Conservation (phyloP, 2,797 vertebrate species). For the Periophthalmus magnuspinnatus region DNA sequence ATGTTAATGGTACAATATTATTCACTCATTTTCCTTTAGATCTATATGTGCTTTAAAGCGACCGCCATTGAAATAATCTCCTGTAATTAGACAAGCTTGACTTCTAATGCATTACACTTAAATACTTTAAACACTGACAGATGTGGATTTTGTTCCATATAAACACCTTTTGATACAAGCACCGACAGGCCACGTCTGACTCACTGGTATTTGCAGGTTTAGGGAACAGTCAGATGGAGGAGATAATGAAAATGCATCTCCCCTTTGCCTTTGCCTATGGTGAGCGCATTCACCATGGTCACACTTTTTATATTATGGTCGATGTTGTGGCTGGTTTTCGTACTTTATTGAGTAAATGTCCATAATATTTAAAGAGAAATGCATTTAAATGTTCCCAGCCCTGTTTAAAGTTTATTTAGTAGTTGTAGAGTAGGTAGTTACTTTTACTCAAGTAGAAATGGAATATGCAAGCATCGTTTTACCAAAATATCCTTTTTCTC, state of each 20-base stretch:
- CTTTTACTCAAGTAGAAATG: background rate
- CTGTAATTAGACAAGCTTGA: background rate
- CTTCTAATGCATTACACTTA: background rate
- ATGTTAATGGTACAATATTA: background rate
- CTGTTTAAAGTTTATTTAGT: background rate
- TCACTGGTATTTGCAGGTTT: conserved; percentile 14
- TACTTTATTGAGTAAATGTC: background rate
- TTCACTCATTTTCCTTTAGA: background rate
- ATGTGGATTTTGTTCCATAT: background rate
- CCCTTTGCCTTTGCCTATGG: conserved; percentile 3
- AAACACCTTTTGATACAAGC: background rate
- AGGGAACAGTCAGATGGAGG: conserved; percentile 2
- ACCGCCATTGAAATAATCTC: background rate
- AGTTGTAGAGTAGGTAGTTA: background rate
- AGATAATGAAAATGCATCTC: background rate
- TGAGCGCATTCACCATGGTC: background rate
- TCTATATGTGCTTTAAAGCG: background rate
- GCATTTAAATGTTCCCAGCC: background rate
- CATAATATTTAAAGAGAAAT: background rate
- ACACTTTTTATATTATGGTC: background rate
- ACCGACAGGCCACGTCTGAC: background rate
- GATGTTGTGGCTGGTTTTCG: background rate
- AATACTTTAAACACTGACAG: background rate
- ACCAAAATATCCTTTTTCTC: no score
- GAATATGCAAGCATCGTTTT: background rate